Evolutionary conservation across 2,113 vertebrate genomes (phyloP).

Genomic region (Hippolais icterina): DNA sequence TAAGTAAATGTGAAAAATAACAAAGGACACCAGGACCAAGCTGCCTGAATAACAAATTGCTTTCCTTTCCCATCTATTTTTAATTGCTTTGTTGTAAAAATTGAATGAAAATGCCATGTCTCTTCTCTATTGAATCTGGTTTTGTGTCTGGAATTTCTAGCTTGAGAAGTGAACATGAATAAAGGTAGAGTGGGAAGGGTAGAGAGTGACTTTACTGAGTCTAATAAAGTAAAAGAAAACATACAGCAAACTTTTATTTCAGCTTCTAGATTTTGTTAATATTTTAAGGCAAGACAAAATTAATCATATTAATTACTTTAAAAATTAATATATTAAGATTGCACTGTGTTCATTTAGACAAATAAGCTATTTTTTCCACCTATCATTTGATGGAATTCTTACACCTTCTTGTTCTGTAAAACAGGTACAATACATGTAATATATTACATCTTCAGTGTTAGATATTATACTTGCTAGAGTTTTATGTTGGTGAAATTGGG

Average conservation of each 20-base stretch:
- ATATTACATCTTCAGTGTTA: background rate
- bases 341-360: background rate
- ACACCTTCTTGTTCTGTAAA: background rate
- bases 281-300: background rate
- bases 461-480: background rate
- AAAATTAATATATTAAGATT: background rate
- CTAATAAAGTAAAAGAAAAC: background rate
- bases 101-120: background rate
- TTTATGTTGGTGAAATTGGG: background rate
- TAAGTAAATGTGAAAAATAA: background rate
- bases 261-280: background rate
- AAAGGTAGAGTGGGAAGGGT: background rate
- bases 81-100: background rate
- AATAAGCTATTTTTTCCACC: background rate
- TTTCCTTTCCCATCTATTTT: background rate
- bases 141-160: background rate
- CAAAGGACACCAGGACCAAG: background rate
- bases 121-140: fast-evolving
- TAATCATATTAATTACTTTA: background rate
- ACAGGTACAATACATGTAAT: background rate
- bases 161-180: background rate
- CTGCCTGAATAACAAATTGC: background rate
- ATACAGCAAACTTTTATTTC: background rate
- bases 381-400: background rate
- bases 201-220: background rate